Evolutionary conservation across 1,140 invertebrate species (phyloP).

Genomic region (Periplaneta americana): DNA sequence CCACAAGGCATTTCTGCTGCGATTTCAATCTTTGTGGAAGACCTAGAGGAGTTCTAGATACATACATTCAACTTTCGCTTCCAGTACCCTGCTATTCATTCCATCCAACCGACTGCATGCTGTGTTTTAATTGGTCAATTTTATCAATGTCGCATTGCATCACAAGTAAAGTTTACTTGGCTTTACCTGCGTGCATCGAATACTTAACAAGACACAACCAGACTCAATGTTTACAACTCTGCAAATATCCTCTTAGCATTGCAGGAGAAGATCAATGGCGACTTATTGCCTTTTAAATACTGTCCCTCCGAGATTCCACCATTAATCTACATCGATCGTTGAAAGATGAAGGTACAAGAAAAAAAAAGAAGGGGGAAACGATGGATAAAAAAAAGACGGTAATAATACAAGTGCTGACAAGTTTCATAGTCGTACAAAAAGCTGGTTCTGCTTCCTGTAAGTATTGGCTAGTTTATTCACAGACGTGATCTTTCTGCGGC

Average conservation of each 20-base stretch:
- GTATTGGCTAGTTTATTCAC: background rate
- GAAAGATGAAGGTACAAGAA: background rate
- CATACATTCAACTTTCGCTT: background rate
- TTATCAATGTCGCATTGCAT: background rate
- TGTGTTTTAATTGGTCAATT: background rate
- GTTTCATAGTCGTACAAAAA: background rate
- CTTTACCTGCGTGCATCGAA: background rate
- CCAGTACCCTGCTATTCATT: background rate
- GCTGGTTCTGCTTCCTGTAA: background rate
- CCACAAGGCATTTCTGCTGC: background rate
- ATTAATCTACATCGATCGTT: background rate
- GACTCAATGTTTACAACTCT: too few relatives aligned
- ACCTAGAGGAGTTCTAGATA: too few relatives aligned
- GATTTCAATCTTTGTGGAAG: background rate
- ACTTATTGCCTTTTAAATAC: background rate
- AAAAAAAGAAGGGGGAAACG: background rate
- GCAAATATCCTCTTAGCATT: too few relatives aligned
- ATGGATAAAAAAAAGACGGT: background rate
- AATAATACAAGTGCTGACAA: background rate
- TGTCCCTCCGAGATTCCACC: background rate
- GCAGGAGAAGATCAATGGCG: background rate
- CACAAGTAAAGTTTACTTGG: background rate
- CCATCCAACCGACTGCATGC: background rate
- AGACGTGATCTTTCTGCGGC: too few relatives aligned
- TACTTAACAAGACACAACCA: background rate